phyloP scores from a whole-genome alignment of 2,888 invertebrate genomes.

The Phengaris arion region DNA sequence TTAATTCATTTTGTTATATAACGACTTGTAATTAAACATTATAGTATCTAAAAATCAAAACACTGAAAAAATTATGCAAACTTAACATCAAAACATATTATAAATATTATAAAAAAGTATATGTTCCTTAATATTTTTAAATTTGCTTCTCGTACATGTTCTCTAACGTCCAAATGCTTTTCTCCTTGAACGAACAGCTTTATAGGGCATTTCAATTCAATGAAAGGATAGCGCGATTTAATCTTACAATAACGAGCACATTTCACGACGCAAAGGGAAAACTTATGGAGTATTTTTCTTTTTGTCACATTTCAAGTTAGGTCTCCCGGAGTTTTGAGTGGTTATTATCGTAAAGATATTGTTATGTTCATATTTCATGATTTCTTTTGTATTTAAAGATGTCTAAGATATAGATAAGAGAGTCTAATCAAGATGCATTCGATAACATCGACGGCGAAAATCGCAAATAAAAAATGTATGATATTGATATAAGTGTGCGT shows the following conservation, averaged over 20 bases:
- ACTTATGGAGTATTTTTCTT: conserved; percentile 25
- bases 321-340: conserved; percentile 15
- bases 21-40: too few species aligned
- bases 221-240: conserved; percentile 26
- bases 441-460: too few species aligned
- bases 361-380: conserved; percentile 1
- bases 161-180: background rate
- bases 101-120: too few species aligned
- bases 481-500: too few species aligned
- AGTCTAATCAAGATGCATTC: too few species aligned
- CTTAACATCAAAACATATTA: too few species aligned
- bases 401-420: too few species aligned
- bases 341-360: conserved; percentile 16
- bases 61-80: too few species aligned
- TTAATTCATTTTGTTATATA: too few species aligned
- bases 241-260: conserved; percentile 24
- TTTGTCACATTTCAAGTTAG: conserved; percentile 22
- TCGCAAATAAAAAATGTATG: too few species aligned
- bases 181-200: background rate
- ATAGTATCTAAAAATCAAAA: too few species aligned
- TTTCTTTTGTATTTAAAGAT: conserved; percentile 8
- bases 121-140: background rate
- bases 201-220: conserved; percentile 11
- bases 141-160: background rate
- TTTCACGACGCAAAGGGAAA: conserved; percentile 24